Evolutionary conservation across 2,797 vertebrate species (phyloP).

Genomic region (Rhinoraja longicauda): DNA sequence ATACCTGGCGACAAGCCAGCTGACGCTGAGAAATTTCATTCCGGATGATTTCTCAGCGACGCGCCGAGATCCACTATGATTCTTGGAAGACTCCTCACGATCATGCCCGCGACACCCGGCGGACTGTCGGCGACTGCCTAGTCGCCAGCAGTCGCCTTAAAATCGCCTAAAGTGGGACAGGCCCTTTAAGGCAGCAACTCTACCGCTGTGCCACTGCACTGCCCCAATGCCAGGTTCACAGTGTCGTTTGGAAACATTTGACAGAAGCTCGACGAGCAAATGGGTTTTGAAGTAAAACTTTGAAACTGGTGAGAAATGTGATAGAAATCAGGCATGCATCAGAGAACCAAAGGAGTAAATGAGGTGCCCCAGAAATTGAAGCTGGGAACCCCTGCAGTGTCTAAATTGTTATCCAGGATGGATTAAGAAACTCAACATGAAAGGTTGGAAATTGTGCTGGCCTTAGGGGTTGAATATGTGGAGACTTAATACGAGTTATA

Average conservation of each 20-base stretch:
- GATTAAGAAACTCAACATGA: neutral
- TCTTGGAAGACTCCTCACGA: no score
- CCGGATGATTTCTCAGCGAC: no score
- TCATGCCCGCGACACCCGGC: no score
- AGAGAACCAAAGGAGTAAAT: neutral
- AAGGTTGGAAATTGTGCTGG: neutral
- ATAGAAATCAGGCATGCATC: neutral
- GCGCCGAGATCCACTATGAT: no score
- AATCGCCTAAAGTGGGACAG: no score
- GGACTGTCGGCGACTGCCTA: no score
- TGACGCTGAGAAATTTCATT: no score
- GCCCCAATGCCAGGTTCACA: neutral
- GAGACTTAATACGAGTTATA: neutral
- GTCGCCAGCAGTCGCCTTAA: no score
- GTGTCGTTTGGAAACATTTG: neutral
- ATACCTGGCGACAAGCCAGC: no score
- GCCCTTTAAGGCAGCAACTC: no score
- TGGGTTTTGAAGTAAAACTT: neutral
- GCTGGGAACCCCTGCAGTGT: neutral
- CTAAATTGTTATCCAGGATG: neutral
- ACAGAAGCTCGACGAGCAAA: neutral
- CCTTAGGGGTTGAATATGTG: neutral
- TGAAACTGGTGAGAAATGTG: neutral
- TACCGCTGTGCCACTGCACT: no score
- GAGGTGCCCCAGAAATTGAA: no score